phyloP scores from a whole-genome alignment of 2,113 vertebrate species.

The Dasyurus viverrinus region DNA sequence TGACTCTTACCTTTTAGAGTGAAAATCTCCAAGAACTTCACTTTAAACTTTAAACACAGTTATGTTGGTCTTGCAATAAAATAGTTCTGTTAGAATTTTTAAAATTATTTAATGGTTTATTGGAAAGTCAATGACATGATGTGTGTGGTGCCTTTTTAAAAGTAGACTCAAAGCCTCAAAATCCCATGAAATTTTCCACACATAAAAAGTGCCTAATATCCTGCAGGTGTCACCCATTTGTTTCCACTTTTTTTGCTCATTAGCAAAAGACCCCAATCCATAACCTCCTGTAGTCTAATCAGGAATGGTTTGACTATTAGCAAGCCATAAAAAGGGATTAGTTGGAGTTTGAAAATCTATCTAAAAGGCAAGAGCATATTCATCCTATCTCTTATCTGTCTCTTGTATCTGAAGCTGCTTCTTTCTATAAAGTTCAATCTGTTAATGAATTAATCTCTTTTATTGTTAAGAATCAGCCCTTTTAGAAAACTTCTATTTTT shows the following conservation, averaged over 20 bases:
- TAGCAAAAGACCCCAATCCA: constrained; percentile 62
- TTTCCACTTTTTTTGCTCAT: constrained; percentile 59
- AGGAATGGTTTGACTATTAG: constrained; percentile 33
- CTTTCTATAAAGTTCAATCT: background rate
- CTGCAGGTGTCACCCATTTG: constrained; percentile 65
- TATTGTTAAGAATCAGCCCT: background rate
- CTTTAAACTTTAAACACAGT: constrained; percentile 53
- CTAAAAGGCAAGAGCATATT: background rate
- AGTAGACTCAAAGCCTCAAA: constrained; percentile 69
- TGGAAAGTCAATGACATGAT: constrained; percentile 77
- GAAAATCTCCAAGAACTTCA: constrained; percentile 60
- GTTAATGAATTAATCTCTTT: background rate
- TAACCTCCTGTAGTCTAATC: constrained; percentile 39
- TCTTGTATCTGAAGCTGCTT: background rate
- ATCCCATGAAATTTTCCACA: constrained; percentile 72
- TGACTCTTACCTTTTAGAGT: constrained; percentile 32
- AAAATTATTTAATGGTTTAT: constrained; percentile 76
- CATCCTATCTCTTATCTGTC: background rate
- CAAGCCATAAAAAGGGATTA: constrained; percentile 35
- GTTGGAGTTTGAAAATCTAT: constrained; percentile 5
- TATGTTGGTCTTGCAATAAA: constrained; percentile 70
- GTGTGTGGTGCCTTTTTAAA: constrained; percentile 70
- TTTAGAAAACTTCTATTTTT: background rate
- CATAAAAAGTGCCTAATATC: constrained; percentile 71
- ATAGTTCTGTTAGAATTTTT: constrained; percentile 71